Conservation (phyloP, 2,113 vertebrate genomes). For the Percina caprodes region DNA sequence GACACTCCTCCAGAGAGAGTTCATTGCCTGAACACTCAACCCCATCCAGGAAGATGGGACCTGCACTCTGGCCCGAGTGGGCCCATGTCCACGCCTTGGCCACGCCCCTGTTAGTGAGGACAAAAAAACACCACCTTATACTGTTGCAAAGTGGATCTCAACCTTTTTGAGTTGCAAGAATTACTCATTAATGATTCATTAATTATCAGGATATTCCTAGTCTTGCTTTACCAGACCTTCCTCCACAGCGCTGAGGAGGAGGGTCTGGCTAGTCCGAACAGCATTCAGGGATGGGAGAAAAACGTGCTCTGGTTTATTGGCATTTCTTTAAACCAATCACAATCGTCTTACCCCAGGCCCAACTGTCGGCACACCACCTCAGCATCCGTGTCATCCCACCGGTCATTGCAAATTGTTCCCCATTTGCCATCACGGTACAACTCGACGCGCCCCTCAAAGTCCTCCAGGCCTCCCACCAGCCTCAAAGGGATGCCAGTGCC, state of each 20-base stretch:
- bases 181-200: too few relatives aligned
- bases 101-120: conserved; percentile 81
- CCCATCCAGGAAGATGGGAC: conserved; percentile 86
- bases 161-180: too few relatives aligned
- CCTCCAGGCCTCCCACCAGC: conserved; percentile 87
- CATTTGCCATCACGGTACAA: conserved; percentile 86
- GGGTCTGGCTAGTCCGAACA: too few relatives aligned
- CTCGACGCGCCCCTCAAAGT: conserved; percentile 89
- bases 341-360: conserved; percentile 80
- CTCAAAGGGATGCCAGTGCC: conserved; percentile 84
- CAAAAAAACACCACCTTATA: background rate
- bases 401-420: conserved; percentile 90
- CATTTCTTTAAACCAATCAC: too few relatives aligned
- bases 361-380: conserved; percentile 90
- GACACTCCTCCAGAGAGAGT: conserved; percentile 86
- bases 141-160: background rate
- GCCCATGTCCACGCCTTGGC: conserved; percentile 86
- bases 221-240: too few relatives aligned
- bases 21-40: conserved; percentile 88
- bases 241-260: too few relatives aligned
- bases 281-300: too few relatives aligned
- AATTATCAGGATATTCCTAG: too few relatives aligned
- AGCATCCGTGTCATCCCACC: conserved; percentile 89
- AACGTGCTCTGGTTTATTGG: too few relatives aligned
- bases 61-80: conserved; percentile 82